Evolutionary conservation across 92 coral and sea anemone species (phyloP), one percentile per base, ranked within the genome.

Genomic region (Ricordea florida): DNA sequence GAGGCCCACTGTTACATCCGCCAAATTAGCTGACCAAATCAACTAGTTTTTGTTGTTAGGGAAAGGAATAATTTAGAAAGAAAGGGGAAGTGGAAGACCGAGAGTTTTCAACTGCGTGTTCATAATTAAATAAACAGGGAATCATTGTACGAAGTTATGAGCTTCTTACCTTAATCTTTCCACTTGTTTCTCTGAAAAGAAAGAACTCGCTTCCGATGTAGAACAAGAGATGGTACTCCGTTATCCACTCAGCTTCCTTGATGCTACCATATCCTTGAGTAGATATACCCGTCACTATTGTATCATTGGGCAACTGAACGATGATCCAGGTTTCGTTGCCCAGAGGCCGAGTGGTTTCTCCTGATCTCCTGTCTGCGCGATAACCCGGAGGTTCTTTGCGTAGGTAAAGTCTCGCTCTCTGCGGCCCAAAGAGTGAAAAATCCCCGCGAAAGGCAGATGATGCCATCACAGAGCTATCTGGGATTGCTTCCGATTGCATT

Each of bases 211-310:
- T 24, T 35, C 49, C 49, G 26, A 7, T 7, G 1, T 48, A 51
- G 26, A 55, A 85, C 63, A 72, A 49, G 22, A 85, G 25, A 6
- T 14, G 29, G 34, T 51, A 85, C 2, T 41, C 30, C 28, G 78
- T 70, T 20, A 85, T 35, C 90, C 90, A 85, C 29, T 85, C 90
- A 0, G 66, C 13, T 18, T 46, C 73, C 2, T 9, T 29, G 11
- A 46, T 35, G 41, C 66, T 78, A 2, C 82, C 82, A 58, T 85
- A 85, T 44, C 90, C 90, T 32, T 79, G 90, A 10, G 86, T 85
- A 4, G 90, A 74, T 10, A 85, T 66, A 30, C 90, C 72, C 2
- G 86, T 85, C 2, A 85, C 22, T 18, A 85, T 42, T 10, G 57
- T 62, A 0, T 78, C 71, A 18, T 79, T 79, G 8, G 22, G 33